Base-by-base conservation (phyloP, 92 coral and sea anemone genomes). In the Heteractis magnifica region DNA sequence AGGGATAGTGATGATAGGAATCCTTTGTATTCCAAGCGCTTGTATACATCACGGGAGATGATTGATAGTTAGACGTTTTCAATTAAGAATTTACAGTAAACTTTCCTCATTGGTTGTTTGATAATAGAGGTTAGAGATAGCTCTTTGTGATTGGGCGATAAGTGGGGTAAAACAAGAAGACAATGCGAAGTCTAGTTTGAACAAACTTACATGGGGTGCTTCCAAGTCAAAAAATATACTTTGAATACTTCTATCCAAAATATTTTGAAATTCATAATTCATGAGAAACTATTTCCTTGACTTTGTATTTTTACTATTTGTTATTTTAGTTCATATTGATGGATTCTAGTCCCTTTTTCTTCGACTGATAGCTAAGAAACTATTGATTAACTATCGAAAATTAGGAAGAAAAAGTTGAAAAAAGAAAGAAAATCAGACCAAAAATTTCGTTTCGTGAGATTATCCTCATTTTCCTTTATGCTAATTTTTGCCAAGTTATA, bases 61-160 rank as follows among this genome's bases (percentile, higher is more conserved):
- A 83, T 83, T 76, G 86, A 83, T 83, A 51, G 78, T 56, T 12
- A 20, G 85, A 52, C 85, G 60, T 72, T 82, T 71, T 81, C 85
- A 68, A 71, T 71, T 82, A 71, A 10, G 79, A 76, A 70, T 59
- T 56, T 23, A 23, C 51, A 71, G 8, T 8, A 16, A 14, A 2
- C 6, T 6, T 11, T 12, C 56, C 16, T 65, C 82, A 84, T 84
- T 84, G 87, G 87, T 13, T 49, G 21, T 16, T 18, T 19, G 16
- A 53, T 7, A 78, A 78, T 78, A 59, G 50, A 20, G 78, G 88
- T 75, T 77, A 77, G 58, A 76, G 58, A 77, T 74, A 76, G 51
- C 65, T 19, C 49, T 19, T 50, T 71, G 44, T 70, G 84, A 81
- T 81, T 81, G 84, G 84, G 12, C 68, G 62, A 44, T 5, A 16